Base-by-base conservation (phyloP, 2,113 vertebrate species). In the Lophura nycthemera region DNA sequence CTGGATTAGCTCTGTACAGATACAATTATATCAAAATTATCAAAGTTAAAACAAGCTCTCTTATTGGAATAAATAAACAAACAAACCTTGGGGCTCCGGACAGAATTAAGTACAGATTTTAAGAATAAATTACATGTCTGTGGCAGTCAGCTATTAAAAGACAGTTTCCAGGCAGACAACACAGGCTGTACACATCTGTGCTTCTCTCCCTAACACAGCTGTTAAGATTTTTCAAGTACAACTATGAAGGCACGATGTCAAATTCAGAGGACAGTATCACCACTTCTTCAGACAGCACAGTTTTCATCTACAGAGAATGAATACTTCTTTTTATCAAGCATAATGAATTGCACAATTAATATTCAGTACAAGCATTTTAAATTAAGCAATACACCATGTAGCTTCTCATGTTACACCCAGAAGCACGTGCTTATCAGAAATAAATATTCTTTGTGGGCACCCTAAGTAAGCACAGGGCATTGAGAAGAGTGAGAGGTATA, bases 121-220 rank as follows among this genome's bases (percentile, higher is more conserved):
- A 74, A 64, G 24, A 60, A 61, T 22, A 34, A 81, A 38, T 29
- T 27, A 24, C 15, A 10, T 3, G 8, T 66, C 75, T 75, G n/a
- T 30, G 48, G 72, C 12, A 52, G 29, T 1, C 67, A 19, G 22
- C 30, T 76, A 50, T 32, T 83, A 57, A 69, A 56, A 34, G 42
- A 32, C 8, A 43, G 14, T 38, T 79, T 69, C 22, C 71, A 69
- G 54, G 38, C 5, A 85, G 32, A 83, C 84, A 84, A 24, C 3
- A 45, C 0, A n/a, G 5, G 24, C 60, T 5, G 3, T 16, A n/a
- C 1, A 75, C 38, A 47, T 42, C 8, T 8, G 17, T 52, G 10
- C 32, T 52, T 72, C 42, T 54, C 18, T 15, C 48, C 65, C 73
- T 70, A 34, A 24, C 20, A 18, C 5, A 65, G 2, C 0, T 25